Percentiles rank a stretch among this genome's conserved stretches.
Conservation (phyloP, 1,140 invertebrate genomes). For the Bombus picipes region DNA sequence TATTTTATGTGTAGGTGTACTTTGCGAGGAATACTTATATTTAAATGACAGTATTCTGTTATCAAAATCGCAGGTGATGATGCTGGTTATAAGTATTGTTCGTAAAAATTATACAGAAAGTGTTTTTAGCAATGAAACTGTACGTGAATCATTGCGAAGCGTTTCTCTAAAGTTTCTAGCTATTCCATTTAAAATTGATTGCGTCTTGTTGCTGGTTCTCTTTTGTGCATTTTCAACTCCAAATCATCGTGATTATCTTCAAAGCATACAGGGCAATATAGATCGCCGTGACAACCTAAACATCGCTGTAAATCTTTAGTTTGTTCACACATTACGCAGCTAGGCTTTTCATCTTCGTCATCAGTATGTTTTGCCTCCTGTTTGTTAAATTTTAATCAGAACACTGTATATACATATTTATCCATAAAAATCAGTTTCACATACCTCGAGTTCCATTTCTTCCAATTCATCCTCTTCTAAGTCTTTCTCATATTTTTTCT, state of each 20-base stretch:
- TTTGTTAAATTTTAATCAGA: slow-evolving; percentile 5
- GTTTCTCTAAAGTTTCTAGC: not conserved
- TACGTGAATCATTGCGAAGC: not conserved
- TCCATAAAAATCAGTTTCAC: not conserved
- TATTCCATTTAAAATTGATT: not conserved
- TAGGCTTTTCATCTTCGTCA: slow-evolving; percentile 60
- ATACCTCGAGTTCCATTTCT: slow-evolving; percentile 71
- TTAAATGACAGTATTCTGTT: not conserved
- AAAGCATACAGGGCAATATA: slow-evolving; percentile 76
- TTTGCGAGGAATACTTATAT: slow-evolving; percentile 1
- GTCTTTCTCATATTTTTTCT: slow-evolving; percentile 68
- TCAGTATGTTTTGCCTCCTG: slow-evolving; percentile 15
- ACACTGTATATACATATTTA: not conserved
- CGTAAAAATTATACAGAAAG: not conserved
- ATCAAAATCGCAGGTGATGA: slow-evolving; percentile 1
- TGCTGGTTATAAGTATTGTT: not conserved
- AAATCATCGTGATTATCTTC: slow-evolving; percentile 76
- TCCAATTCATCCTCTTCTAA: slow-evolving; percentile 59
- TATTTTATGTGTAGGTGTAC: not conserved
- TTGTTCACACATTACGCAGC: slow-evolving; percentile 74
- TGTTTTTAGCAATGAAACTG: not conserved
- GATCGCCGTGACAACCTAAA: slow-evolving; percentile 71
- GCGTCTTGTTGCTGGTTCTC: slow-evolving; percentile 53
- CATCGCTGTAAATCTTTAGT: slow-evolving; percentile 69
- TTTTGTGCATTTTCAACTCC: slow-evolving; percentile 72